Conservation (phyloP, 1,140 invertebrate genomes). For the Trichomalopsis sarcophagae region DNA sequence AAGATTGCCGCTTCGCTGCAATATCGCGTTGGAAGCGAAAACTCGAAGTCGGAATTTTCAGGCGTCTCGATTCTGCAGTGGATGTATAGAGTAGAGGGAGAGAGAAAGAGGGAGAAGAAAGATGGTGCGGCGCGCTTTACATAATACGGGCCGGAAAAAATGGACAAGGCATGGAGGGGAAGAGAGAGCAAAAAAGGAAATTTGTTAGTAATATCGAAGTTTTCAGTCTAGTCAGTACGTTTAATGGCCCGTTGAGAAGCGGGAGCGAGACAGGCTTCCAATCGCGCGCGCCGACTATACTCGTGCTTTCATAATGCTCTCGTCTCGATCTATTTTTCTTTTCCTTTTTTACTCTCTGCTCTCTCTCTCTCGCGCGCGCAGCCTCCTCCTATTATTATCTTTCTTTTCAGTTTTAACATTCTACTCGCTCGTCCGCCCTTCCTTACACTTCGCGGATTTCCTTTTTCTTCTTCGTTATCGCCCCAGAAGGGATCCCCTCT, state of each 20-base stretch:
- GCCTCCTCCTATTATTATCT: background rate
- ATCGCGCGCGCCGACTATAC: slow-evolving; percentile 51
- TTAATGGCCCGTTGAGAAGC: slow-evolving; percentile 74
- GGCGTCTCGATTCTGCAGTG: background rate
- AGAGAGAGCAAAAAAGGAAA: slow-evolving; percentile 52
- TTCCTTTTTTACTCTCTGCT: slow-evolving; percentile 36
- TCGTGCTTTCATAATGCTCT: slow-evolving; percentile 65
- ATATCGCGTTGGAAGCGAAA: background rate
- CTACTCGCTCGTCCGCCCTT: slow-evolving; percentile 9
- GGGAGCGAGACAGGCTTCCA: slow-evolving; percentile 57
- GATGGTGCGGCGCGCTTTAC: slow-evolving; percentile 1
- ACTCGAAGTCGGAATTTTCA: background rate
- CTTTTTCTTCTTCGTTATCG: slow-evolving; percentile 15
- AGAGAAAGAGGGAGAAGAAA: slow-evolving; percentile 31
- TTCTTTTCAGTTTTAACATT: slow-evolving; percentile 44
- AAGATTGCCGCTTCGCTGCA: background rate
- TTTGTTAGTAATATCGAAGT: slow-evolving; percentile 61
- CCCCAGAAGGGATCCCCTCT: background rate
- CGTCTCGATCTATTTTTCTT: background rate
- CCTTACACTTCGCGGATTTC: slow-evolving; percentile 50
- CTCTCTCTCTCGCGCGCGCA: background rate
- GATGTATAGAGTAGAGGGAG: background rate
- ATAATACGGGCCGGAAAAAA: slow-evolving; percentile 13
- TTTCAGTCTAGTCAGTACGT: slow-evolving; percentile 69
- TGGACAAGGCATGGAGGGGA: slow-evolving; percentile 13